Evolutionary conservation across 2,888 invertebrate species (phyloP).

Genomic region (Phalera bucephala): DNA sequence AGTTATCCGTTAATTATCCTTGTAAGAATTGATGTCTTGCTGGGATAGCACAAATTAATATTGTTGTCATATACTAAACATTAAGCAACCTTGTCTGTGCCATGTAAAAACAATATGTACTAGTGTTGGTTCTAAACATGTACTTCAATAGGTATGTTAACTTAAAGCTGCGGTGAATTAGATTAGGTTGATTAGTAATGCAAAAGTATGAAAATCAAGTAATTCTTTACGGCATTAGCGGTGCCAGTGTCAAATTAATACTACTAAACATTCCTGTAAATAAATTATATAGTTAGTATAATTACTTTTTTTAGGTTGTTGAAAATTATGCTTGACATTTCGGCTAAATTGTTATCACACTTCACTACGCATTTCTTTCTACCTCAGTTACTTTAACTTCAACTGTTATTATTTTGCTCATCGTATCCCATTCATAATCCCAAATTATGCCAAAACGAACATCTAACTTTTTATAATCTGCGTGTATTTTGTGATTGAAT

Average conservation of each 20-base stretch:
- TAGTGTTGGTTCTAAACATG: conserved; percentile 1
- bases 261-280: conserved; percentile 65
- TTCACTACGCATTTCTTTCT: conserved; percentile 46
- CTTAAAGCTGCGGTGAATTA: background rate
- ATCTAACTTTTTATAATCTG: conserved; percentile 23
- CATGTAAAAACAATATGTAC: no score
- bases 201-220: background rate
- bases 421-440: background rate
- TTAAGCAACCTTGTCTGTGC: conserved; percentile 23
- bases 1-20: no score
- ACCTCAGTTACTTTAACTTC: conserved; percentile 40
- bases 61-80: conserved; percentile 3
- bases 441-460: conserved; percentile 35
- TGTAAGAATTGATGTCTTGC: no score
- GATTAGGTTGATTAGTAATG: background rate
- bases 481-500: conserved; percentile 8
- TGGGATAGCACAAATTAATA: no score
- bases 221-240: conserved; percentile 10
- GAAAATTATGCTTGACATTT: background rate
- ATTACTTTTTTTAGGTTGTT: conserved; percentile 22
- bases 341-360: conserved; percentile 7
- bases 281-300: conserved; percentile 39
- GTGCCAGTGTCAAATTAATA: conserved; percentile 24
- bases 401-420: conserved; percentile 17
- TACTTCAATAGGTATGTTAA: background rate